phyloP scores from a whole-genome alignment of 2,888 invertebrate species.

The Slavum lentiscoides region DNA sequence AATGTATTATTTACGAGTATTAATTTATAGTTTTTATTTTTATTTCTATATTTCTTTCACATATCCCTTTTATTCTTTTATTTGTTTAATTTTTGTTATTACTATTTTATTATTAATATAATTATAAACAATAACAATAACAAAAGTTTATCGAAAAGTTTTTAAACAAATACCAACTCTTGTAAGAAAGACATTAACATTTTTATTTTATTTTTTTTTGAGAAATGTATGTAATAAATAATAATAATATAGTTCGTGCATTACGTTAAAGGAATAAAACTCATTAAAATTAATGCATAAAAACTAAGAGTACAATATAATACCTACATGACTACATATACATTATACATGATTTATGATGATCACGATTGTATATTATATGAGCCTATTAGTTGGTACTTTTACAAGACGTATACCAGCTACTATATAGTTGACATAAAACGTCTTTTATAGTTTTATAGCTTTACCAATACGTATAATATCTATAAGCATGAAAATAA shows the following conservation, averaged over 20 bases:
- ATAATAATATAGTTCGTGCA: not conserved
- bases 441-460: not conserved
- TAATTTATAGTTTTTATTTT: no score
- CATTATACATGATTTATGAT: not conserved
- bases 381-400: not conserved
- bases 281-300: not conserved
- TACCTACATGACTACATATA: no score
- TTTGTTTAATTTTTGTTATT: no score
- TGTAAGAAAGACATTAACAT: slow-evolving; percentile 1
- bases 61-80: no score
- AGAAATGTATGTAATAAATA: not conserved
- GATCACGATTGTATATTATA: not conserved
- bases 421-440: not conserved
- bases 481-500: not conserved
- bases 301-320: slow-evolving; percentile 6
- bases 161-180: not conserved
- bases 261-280: not conserved
- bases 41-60: no score
- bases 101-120: not conserved
- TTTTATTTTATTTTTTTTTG: not conserved
- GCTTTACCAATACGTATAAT: no score
- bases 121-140: not conserved
- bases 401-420: not conserved
- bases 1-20: no score
- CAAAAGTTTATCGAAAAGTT: not conserved